phyloP scores from a whole-genome alignment of 2,888 invertebrate species.

The Thecocarcelia acutangulata region DNA sequence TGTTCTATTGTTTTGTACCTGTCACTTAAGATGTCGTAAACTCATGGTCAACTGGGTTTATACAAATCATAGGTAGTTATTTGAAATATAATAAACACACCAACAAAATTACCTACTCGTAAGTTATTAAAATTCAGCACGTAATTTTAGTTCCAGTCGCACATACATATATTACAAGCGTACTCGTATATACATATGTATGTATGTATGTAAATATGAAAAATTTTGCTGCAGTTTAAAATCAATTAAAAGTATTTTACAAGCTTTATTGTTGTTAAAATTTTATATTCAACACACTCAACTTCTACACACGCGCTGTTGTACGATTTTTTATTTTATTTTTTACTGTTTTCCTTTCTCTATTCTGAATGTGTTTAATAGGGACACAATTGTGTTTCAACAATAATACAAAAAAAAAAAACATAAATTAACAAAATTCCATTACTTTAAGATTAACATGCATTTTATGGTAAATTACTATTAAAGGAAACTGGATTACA shows the following conservation, averaged over 20 bases:
- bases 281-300: conserved; percentile 2
- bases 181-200: no score
- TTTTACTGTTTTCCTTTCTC: background rate
- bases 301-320: background rate
- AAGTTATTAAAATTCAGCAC: no score
- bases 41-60: no score
- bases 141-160: no score
- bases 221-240: conserved; percentile 20
- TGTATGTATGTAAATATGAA: no score
- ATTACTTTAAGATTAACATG: conserved; percentile 41
- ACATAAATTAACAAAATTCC: conserved; percentile 2
- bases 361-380: conserved; percentile 5
- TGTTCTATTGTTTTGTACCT: no score
- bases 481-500: conserved; percentile 27
- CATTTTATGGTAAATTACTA: conserved; percentile 48
- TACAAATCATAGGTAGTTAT: no score
- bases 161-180: no score
- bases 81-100: no score
- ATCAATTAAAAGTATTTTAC: conserved; percentile 54
- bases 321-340: no score
- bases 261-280: conserved; percentile 14
- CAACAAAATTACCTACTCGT: no score
- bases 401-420: conserved; percentile 3
- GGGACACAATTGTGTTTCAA: conserved; percentile 1
- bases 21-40: no score